Base-by-base conservation (phyloP, 2,888 invertebrate genomes). In the Cetonia aurata region DNA sequence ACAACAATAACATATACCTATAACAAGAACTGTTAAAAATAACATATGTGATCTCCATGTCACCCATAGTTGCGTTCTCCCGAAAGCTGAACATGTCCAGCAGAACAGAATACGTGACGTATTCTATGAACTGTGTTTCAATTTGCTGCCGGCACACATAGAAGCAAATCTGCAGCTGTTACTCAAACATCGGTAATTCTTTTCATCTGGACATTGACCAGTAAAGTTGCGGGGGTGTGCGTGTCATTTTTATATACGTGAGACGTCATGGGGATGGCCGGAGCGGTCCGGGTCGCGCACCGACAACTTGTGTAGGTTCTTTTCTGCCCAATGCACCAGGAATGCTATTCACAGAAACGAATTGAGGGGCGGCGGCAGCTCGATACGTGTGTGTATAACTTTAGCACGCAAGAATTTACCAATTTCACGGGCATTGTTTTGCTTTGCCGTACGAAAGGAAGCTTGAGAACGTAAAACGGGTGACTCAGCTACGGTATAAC, bases 261-360 rank as follows among this genome's bases (percentile, higher is more conserved):
- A 67, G 73, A 72, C 72, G 70, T 72, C 73, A 73, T 73, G 73
- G 73, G 67, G 72, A 65, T 67, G 70, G 46, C 48, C 70, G 46
- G 25, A 46, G 56, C 57, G 50, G 60, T 53, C 59, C 50, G 65
- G 37, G 69, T 67, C 56, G 55, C 55, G 68, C 57, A 67, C 37
- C 53, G 71, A 74, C 72, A 71, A 72, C 55, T 69, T 67, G 72
- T 60, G 72, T 74, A 74, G 73, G 72, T 71, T 72, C 70, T 59
- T 55, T 66, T 42, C 33, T 62, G 62, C 33, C 37, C 37, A 50
- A 33, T 57, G 71, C 67, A 69, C 65, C 62, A 65, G 41, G 44
- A 69, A 69, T 69, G 25, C 52, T 50, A 69, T 69, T 69, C 60
- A 62, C 50, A 12, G 50, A 37, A 37, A 37, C 37, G 62, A 62